A percentile compares a stretch with the other conserved stretches of the same genome.
Evolutionary conservation across 2,888 invertebrate genomes (phyloP).

Genomic region (Ecliptopera silaceata): DNA sequence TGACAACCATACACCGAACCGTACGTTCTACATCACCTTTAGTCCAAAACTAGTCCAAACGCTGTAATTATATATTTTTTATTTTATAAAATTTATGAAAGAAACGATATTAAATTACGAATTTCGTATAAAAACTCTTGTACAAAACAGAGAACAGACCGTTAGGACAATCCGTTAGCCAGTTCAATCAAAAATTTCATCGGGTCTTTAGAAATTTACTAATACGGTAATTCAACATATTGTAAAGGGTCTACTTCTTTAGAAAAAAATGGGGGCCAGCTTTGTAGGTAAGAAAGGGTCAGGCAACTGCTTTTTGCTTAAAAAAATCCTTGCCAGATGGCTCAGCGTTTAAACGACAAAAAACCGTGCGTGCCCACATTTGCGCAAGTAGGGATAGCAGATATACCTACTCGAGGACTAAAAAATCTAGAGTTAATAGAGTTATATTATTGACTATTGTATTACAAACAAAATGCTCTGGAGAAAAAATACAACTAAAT

Average conservation of each 20-base stretch:
- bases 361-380: conserved; percentile 76
- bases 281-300: conserved; percentile 80
- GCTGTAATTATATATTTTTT: not conserved
- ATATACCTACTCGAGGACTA: conserved; percentile 15
- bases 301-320: conserved; percentile 72
- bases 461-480: no score
- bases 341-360: conserved; percentile 76
- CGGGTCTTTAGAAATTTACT: conserved; percentile 75
- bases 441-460: no score
- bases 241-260: conserved; percentile 69
- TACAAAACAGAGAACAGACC: conserved; percentile 60
- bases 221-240: conserved; percentile 82
- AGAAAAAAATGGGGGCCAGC: conserved; percentile 73
- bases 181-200: conserved; percentile 81
- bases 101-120: conserved; percentile 30
- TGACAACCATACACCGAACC: no score
- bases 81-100: conserved; percentile 20
- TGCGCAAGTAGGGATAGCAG: conserved; percentile 63
- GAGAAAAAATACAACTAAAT: no score
- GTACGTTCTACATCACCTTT: no score
- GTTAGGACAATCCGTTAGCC: conserved; percentile 78
- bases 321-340: conserved; percentile 81
- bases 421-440: no score
- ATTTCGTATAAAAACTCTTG: conserved; percentile 48
- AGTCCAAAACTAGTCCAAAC: no score